These are phyloP conservation scores for Cantharis nigra DNA, from an alignment of 2,888 invertebrate species.

Conservation along the genomic window DNA sequence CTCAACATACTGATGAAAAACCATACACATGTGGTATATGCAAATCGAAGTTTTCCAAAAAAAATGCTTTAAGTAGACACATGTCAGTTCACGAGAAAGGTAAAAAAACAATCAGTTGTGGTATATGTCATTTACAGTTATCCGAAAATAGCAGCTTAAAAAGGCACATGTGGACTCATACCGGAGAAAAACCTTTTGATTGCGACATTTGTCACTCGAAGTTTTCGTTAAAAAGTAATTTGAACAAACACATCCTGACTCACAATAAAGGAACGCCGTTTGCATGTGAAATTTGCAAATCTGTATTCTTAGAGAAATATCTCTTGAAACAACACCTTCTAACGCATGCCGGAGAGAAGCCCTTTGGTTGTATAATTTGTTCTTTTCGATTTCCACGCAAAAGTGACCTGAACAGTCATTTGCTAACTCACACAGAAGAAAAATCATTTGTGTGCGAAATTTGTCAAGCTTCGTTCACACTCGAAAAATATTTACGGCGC, in stretches of 20 bases:
- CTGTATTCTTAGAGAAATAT: not conserved
- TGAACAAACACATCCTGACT: not conserved
- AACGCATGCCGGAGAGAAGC: not conserved
- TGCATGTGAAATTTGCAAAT: not conserved
- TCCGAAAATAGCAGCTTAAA: not conserved
- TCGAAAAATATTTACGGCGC: not conserved
- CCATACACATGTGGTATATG: not conserved
- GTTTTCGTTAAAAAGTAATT: not conserved
- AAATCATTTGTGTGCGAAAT: not conserved
- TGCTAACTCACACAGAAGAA: not conserved
- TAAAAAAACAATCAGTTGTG: not conserved
- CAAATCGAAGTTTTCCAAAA: not conserved
- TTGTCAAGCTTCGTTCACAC: not conserved
- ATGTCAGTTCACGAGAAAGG: not conserved
- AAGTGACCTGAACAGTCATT: not conserved
- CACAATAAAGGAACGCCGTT: not conserved
- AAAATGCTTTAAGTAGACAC: not conserved
- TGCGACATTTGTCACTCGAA: not conserved
- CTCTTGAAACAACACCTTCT: not conserved
- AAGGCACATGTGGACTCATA: not conserved
- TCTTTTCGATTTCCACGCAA: not conserved
- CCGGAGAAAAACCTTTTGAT: not conserved
- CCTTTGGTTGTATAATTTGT: not conserved
- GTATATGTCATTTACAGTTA: not conserved
- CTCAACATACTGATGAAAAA: not conserved